These are phyloP conservation scores for Melospiza georgiana DNA, from an alignment of 2,113 vertebrate genomes.

Conservation along the genomic window DNA sequence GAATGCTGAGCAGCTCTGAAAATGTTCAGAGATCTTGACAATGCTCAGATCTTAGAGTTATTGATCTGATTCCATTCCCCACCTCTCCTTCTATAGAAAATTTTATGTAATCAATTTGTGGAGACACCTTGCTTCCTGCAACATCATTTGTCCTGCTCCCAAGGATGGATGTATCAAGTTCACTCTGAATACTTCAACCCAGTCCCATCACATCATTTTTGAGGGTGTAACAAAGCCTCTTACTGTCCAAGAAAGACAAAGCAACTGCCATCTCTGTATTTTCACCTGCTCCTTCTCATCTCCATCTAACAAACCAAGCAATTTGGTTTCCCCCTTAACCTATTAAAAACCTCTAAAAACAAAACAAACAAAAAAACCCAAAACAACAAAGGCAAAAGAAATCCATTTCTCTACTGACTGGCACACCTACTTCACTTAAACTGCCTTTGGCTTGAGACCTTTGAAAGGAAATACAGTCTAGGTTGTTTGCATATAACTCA, in stretches of 20 bases:
- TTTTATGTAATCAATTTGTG: not conserved
- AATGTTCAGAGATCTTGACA: not conserved
- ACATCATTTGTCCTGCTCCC: not conserved
- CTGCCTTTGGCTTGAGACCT: not conserved
- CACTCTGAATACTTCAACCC: not conserved
- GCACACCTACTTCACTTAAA: not conserved
- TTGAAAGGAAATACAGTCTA: not conserved
- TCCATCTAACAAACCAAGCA: not conserved
- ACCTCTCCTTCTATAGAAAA: not conserved
- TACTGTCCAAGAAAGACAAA: not conserved
- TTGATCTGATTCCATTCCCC: not conserved
- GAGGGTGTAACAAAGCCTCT: not conserved
- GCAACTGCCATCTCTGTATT: not conserved
- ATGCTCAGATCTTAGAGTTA: not conserved
- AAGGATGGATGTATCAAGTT: not conserved
- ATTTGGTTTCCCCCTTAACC: not conserved
- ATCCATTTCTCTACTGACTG: not conserved
- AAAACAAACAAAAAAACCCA: not conserved
- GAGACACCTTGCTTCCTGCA: not conserved
- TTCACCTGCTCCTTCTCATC: not conserved
- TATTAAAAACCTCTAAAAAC: not conserved
- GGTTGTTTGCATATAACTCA: not conserved
- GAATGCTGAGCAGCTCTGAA: not conserved
- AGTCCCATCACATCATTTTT: not conserved
- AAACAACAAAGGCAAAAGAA: fast-evolving